Percentiles rank a stretch among this genome's conserved stretches.
Conservation (phyloP, 2,797 vertebrate species). For the Emys orbicularis region DNA sequence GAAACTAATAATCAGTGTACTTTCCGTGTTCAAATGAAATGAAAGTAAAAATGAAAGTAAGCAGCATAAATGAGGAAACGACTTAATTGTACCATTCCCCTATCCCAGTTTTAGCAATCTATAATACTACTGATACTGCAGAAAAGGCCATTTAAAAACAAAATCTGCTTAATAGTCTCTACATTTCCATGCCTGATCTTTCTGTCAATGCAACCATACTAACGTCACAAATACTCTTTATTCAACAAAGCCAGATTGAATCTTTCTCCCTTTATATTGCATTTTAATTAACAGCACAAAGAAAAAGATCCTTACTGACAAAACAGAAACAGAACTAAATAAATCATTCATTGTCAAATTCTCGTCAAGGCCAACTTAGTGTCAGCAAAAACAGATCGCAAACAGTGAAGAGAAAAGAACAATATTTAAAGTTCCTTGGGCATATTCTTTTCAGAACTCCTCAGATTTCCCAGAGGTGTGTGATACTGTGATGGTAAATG, state of each 20-base stretch:
- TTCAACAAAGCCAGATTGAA: background rate
- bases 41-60: background rate
- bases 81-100: background rate
- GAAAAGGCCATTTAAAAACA: background rate
- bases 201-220: background rate
- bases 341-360: background rate
- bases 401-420: background rate
- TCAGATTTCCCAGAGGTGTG: background rate
- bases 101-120: background rate
- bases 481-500: background rate
- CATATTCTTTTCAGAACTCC: background rate
- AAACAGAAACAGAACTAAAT: background rate
- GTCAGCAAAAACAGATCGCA: background rate
- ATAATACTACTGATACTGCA: background rate
- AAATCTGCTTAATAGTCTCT: background rate
- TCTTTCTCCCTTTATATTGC: background rate
- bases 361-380: background rate
- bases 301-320: background rate
- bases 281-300: background rate
- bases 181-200: background rate
- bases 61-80: background rate
- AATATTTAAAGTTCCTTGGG: background rate
- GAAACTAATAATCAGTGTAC: background rate
- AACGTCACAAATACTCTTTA: background rate
- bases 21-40: background rate